Evolutionary conservation across 2,888 invertebrate genomes (phyloP).

Genomic region (Cosmia pyralina): DNA sequence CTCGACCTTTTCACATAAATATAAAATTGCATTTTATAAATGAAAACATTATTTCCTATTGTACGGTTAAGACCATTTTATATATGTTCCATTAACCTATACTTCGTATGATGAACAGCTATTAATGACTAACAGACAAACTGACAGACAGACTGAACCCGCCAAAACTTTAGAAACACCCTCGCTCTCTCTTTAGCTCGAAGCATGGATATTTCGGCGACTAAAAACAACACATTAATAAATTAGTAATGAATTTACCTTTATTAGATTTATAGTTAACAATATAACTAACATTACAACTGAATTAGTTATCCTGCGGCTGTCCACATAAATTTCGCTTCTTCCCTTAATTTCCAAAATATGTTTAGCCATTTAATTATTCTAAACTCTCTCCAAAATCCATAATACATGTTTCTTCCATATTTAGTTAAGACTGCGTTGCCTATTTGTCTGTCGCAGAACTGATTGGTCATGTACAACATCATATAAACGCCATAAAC

Average conservation of each 20-base stretch:
- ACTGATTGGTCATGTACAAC: no score
- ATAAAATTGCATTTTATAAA: background rate
- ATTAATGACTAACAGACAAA: slow-evolving; percentile 12
- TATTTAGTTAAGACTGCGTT: background rate
- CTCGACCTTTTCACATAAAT: background rate
- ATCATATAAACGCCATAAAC: no score
- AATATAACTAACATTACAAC: background rate
- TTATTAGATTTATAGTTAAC: no score
- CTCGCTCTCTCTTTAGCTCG: background rate
- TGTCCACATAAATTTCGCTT: background rate
- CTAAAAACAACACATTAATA: background rate
- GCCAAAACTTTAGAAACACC: slow-evolving; percentile 26
- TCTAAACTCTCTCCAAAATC: no score
- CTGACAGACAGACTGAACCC: no score
- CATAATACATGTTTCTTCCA: background rate
- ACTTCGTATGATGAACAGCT: background rate
- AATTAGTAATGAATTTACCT: no score
- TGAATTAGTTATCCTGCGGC: background rate
- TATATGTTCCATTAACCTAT: background rate
- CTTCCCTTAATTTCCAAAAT: no score
- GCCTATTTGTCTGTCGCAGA: background rate
- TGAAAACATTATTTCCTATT: background rate
- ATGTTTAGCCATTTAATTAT: no score
- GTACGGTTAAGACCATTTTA: accelerated
- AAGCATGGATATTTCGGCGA: background rate